Evolutionary conservation across 2,113 vertebrate genomes (phyloP).

Genomic region (Condylura cristata): DNA sequence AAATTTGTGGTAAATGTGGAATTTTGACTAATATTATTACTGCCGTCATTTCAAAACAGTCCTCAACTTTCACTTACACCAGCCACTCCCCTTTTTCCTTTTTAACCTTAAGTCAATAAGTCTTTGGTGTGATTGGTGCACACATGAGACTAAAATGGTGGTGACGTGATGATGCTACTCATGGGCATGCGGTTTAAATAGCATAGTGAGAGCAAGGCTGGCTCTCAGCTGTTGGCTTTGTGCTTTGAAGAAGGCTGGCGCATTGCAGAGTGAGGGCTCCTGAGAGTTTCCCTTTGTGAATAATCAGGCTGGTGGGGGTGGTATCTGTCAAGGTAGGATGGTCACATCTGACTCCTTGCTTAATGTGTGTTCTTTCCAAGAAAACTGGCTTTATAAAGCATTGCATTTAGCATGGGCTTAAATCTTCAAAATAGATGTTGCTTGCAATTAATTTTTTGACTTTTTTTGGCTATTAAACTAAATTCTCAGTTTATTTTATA

Average conservation of each 20-base stretch:
- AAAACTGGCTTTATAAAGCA: not conserved
- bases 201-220: not conserved
- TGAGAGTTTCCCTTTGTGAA: not conserved
- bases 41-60: not conserved
- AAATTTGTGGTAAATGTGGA: not conserved
- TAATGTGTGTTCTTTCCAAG: not conserved
- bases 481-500: slow-evolving; percentile 39
- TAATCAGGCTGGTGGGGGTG: not conserved
- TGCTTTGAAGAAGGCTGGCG: not conserved
- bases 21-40: not conserved
- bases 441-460: slow-evolving; percentile 16
- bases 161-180: not conserved
- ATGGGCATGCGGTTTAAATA: not conserved
- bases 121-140: not conserved
- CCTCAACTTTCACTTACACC: not conserved
- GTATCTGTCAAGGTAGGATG: not conserved
- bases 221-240: not conserved
- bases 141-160: not conserved
- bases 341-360: not conserved
- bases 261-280: not conserved
- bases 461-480: slow-evolving; percentile 7
- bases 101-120: not conserved
- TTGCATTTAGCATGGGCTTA: not conserved
- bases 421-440: slow-evolving; percentile 8
- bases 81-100: not conserved